A percentile compares a stretch with the other conserved stretches of the same genome.
Conservation (phyloP, 2,888 invertebrate species). For the Physocephala rufipes region DNA sequence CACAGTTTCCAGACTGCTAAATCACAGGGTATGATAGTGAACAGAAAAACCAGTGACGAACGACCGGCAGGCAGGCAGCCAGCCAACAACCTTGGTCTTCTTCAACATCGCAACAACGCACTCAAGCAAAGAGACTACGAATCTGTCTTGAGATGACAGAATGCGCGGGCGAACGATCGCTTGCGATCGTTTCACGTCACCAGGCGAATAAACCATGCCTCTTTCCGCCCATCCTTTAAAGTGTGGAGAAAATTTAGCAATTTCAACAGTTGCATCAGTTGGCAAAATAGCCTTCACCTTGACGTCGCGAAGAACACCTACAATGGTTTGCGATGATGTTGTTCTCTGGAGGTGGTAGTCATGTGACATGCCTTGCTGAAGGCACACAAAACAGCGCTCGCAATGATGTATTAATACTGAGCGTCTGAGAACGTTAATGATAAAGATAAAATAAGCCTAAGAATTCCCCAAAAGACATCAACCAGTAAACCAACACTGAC, state of each 20-base stretch:
- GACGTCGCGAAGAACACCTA: constrained; percentile 17
- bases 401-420: constrained; percentile 21
- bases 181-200: constrained; percentile 11
- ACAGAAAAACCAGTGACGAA: constrained; percentile 43
- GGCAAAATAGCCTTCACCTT: constrained; percentile 43
- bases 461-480: not conserved
- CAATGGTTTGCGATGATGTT: constrained; percentile 6
- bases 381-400: constrained; percentile 33
- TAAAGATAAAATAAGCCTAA: not conserved
- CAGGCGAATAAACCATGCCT: not conserved
- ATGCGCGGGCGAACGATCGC: not conserved
- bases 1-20: not conserved
- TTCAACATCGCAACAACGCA: constrained; percentile 11
- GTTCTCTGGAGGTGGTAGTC: constrained; percentile 26
- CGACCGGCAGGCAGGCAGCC: constrained; percentile 17
- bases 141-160: not conserved
- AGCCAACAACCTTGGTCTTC: not conserved
- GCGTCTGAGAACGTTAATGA: not conserved
- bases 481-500: not conserved
- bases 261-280: not conserved
- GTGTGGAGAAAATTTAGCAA: too few species aligned
- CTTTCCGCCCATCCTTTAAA: too few species aligned
- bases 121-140: constrained; percentile 14
- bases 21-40: constrained; percentile 38
- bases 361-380: constrained; percentile 39